Percentiles rank a stretch among this genome's conserved stretches.
Conservation (phyloP, 2,888 invertebrate species). For the Cephonodes hylas region DNA sequence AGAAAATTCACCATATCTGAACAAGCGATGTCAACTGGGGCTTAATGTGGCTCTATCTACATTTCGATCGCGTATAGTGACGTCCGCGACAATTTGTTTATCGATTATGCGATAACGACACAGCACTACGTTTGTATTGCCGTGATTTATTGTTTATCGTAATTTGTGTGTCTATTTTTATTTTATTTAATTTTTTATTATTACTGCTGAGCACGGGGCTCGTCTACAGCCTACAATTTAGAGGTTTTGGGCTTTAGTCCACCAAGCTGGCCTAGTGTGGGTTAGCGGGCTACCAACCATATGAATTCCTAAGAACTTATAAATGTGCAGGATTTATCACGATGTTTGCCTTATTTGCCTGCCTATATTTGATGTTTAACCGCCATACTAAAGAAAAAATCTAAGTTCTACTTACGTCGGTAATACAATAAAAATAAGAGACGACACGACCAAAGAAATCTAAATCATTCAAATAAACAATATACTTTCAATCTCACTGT, state of each 20-base stretch:
- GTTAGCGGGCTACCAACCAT: too few species aligned
- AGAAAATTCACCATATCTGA: slow-evolving; percentile 18
- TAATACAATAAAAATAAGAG: too few species aligned
- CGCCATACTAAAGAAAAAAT: too few species aligned
- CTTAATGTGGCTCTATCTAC: slow-evolving; percentile 22
- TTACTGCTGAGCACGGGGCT: too few species aligned
- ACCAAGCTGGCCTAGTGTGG: too few species aligned
- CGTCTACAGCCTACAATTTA: too few species aligned
- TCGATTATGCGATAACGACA: slow-evolving; percentile 17
- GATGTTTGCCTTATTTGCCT: too few species aligned
- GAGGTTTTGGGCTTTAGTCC: too few species aligned
- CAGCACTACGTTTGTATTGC: slow-evolving; percentile 10
- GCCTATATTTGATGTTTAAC: too few species aligned
- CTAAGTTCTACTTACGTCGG: too few species aligned
- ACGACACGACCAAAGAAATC: neutral
- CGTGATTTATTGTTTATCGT: neutral
- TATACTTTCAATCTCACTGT: neutral
- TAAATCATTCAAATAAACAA: neutral
- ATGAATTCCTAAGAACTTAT: too few species aligned
- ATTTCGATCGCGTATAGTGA: slow-evolving; percentile 23
- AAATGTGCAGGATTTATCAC: too few species aligned
- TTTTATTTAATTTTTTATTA: neutral
- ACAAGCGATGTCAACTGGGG: slow-evolving; percentile 16
- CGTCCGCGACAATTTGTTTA: slow-evolving; percentile 16
- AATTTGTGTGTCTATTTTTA: neutral